Base-by-base conservation (phyloP, 2,113 vertebrate genomes). In the Egretta garzetta region DNA sequence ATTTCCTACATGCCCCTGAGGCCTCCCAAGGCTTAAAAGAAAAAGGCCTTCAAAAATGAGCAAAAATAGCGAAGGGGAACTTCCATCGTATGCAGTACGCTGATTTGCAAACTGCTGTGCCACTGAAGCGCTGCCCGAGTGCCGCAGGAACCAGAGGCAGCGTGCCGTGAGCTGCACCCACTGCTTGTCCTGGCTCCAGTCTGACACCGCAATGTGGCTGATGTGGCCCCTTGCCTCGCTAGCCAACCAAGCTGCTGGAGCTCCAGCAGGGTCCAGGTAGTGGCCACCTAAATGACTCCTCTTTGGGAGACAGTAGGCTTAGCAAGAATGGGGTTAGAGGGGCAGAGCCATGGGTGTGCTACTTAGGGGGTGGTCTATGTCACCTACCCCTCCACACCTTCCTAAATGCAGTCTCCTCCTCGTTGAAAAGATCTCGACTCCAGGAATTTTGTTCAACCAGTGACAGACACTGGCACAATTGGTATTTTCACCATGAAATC, bases 361-460 rank as follows among this genome's bases (percentile, higher is more conserved):
- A 47, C 39, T 4, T 0, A 21, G 6, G 4, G 43, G 4, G 4
- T 16, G 27, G 21, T 43, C 35, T 47, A 1, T 5, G 1, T 1
- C 50, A 43, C 26, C 33, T 53, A 15, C 8, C 17, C 15, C 14
- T 72, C 28, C 35, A 20, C 41, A 21, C 6, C 23, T 41, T 37
- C 64, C 28, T 50, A 32, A 70, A 3, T 10, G 3, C 26, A 72
- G 9, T 4, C n/a, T 33, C 15, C 18, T 53, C 33, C 37, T 52
- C 9, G 17, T 6, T 11, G 20, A n/a, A 56, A 85, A 76, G 9
- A 59, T 30, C 47, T 56, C 5, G 35, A 28, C 12, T 77, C 11
- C 11, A 73, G 7, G 9, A 13, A 22, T 41, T 70, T 85, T 76
- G 20, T 32, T 82, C 28, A 47, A 20, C 3, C 23, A 33, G 5